Conservation (phyloP, 1,140 invertebrate species). For the Panagrolaimus sp. region DNA sequence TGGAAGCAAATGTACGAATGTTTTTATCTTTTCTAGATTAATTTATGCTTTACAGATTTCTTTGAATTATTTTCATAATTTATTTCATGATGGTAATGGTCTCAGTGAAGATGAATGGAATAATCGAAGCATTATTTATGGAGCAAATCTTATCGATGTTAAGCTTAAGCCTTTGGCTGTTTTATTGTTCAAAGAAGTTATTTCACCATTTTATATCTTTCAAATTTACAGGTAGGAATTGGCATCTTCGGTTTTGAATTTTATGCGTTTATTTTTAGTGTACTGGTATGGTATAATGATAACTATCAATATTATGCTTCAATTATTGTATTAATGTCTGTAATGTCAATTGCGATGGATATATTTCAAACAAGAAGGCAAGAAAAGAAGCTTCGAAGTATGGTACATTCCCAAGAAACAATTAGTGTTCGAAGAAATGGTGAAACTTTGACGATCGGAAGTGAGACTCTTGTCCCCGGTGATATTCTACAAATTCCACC, state of each 20-base stretch:
- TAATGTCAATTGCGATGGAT: constrained; percentile 72
- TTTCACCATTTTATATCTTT: constrained; percentile 88
- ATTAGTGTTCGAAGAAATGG: constrained; percentile 50
- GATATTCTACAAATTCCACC: constrained; percentile 80
- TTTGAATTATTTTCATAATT: constrained; percentile 31
- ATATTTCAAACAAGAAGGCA: constrained; percentile 66
- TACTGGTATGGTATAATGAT: constrained; percentile 59
- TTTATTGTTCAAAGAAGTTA: constrained; percentile 63
- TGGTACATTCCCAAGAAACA: constrained; percentile 52
- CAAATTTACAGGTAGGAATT: constrained; percentile 70
- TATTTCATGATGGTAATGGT: constrained; percentile 24
- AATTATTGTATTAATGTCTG: constrained; percentile 79
- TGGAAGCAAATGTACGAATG: constrained; percentile 38
- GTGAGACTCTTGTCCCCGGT: constrained; percentile 75
- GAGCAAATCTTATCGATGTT: constrained; percentile 54
- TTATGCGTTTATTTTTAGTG: constrained; percentile 45
- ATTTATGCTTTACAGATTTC: constrained; percentile 20
- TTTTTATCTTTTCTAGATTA: constrained; percentile 14
- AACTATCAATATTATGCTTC: constrained; percentile 74
- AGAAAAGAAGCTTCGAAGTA: constrained; percentile 63
- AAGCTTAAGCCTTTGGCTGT: constrained; percentile 54
- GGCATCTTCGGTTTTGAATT: too few relatives aligned
- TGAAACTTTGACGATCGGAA: constrained; percentile 75
- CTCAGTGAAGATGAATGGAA: constrained; percentile 29
- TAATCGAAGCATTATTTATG: constrained; percentile 42